These are phyloP conservation scores for Chrysocyon brachyurus DNA, from an alignment of 2,797 vertebrate species.

Conservation along the genomic window DNA sequence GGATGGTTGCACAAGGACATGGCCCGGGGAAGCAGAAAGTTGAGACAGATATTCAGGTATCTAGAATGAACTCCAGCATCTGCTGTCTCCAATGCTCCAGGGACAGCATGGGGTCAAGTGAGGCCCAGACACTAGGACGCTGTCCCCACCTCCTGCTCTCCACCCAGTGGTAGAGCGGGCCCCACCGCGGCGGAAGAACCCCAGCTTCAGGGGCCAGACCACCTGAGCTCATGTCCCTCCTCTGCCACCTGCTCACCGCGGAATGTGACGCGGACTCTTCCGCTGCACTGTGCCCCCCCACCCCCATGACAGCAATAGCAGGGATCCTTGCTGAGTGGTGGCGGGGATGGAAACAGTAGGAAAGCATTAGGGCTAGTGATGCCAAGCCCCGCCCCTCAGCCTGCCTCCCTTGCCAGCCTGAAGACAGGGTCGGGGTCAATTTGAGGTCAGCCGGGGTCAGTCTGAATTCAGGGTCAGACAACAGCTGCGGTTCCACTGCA, in stretches of 20 bases:
- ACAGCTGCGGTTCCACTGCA: not conserved
- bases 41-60: not conserved
- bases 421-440: not conserved
- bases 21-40: not conserved
- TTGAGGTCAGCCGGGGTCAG: not conserved
- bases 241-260: not conserved
- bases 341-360: not conserved
- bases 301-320: not conserved
- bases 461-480: not conserved
- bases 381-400: not conserved
- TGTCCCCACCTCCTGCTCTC: not conserved
- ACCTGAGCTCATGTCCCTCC: not conserved
- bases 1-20: not conserved
- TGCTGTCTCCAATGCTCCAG: not conserved
- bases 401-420: not conserved
- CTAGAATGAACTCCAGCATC: not conserved
- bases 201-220: not conserved
- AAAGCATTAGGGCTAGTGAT: not conserved
- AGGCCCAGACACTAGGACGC: not conserved
- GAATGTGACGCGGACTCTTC: not conserved
- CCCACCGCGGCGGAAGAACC: fast-evolving
- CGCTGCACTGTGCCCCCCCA: no score
- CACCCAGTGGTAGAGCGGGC: not conserved
- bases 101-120: fast-evolving
- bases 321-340: not conserved